Evolutionary conservation across 2,797 vertebrate species (phyloP).

Genomic region (Lacerta viridis): DNA sequence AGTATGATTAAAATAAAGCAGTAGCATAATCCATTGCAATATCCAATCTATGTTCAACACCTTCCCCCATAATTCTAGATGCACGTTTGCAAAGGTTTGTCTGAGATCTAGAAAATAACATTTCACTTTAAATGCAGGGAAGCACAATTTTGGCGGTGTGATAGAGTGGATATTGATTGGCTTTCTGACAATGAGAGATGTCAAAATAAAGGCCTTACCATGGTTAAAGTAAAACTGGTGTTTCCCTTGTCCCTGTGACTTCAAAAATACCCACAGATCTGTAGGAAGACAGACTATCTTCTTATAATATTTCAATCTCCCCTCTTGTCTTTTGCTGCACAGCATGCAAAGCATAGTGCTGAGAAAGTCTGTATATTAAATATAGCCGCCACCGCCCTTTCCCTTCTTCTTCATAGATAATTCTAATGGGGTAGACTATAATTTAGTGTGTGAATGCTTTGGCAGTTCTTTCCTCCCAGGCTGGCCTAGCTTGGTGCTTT

Average conservation of each 20-base stretch:
- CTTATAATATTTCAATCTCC: constrained; percentile 4
- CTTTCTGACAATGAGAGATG: background rate
- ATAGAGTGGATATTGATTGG: background rate
- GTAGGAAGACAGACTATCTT: background rate
- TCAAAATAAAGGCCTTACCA: background rate
- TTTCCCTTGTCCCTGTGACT: background rate
- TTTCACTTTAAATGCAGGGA: background rate
- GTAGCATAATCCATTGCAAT: no score
- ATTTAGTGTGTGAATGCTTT: constrained; percentile 29
- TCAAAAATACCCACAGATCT: fast-evolving
- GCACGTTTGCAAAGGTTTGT: background rate
- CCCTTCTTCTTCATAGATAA: background rate
- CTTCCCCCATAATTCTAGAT: background rate
- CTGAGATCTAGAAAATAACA: background rate
- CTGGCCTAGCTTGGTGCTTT: constrained; percentile 8
- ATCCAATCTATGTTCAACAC: no score
- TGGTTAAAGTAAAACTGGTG: background rate
- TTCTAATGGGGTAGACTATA: constrained; percentile 12
- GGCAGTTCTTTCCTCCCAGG: constrained; percentile 19
- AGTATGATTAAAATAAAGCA: no score
- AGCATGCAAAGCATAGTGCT: constrained; percentile 5
- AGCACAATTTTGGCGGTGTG: background rate
- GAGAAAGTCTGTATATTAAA: constrained; percentile 32
- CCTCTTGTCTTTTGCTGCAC: background rate
- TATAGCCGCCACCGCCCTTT: background rate